A percentile compares a stretch with the other conserved stretches of the same genome.
phyloP scores from a whole-genome alignment of 30 jellyfish, hydroid and myxozoan genomes.

The Aurelia sp. region DNA sequence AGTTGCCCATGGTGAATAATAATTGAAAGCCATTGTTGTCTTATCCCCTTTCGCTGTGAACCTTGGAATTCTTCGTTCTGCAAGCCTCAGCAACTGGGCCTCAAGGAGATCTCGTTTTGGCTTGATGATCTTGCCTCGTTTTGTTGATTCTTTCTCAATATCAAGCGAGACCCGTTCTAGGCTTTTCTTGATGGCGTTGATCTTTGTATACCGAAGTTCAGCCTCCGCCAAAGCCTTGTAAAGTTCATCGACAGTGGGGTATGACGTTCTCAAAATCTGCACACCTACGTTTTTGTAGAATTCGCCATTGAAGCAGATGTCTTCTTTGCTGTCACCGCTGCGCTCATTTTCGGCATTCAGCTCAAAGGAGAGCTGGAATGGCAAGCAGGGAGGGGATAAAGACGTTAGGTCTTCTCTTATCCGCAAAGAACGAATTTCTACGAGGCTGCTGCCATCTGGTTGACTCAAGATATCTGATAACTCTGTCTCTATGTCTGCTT shows the following conservation, averaged over 20 bases:
- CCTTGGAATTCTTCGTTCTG: slow-evolving; percentile 28
- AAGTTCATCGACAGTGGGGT: slow-evolving; percentile 24
- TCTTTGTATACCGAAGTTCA: slow-evolving; percentile 17
- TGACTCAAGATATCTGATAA: not conserved
- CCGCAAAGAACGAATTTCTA: not conserved
- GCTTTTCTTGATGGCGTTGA: slow-evolving; percentile 8
- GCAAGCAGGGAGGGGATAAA: slow-evolving; percentile 31
- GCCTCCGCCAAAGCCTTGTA: slow-evolving; percentile 37
- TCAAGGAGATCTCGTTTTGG: slow-evolving; percentile 7
- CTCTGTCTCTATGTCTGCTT: not conserved
- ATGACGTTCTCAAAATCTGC: not conserved
- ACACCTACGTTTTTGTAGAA: slow-evolving; percentile 32
- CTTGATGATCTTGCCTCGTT: not conserved
- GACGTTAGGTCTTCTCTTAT: slow-evolving; percentile 6
- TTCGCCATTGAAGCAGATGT: slow-evolving; percentile 44
- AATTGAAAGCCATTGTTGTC: slow-evolving; percentile 22
- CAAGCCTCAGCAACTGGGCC: not conserved
- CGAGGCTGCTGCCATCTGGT: not conserved
- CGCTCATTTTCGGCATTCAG: not conserved
- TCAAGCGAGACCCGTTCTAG: not conserved
- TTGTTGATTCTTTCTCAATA: not conserved
- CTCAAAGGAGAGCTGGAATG: slow-evolving; percentile 20
- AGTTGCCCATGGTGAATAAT: slow-evolving; percentile 55
- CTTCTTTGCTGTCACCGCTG: not conserved
- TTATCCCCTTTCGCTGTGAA: slow-evolving; percentile 11